These are phyloP conservation scores for Crotophaga sulcirostris DNA, from an alignment of 2,113 vertebrate species.

Conservation along the genomic window DNA sequence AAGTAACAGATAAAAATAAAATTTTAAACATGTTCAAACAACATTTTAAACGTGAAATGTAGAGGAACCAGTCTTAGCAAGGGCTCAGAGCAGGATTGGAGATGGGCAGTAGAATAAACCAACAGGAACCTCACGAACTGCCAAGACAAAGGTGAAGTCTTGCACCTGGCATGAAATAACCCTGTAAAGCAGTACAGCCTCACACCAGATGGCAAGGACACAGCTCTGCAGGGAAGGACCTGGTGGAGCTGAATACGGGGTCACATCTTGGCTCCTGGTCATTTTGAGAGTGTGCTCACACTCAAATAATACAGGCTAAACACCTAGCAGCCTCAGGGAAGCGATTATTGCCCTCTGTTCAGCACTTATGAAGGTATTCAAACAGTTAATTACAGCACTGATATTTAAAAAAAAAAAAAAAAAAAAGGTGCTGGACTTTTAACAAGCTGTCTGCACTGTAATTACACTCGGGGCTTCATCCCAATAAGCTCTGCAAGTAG, in stretches of 20 bases:
- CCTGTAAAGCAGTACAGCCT: neutral
- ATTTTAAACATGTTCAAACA: neutral
- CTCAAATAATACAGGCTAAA: neutral
- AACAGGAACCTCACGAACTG: neutral
- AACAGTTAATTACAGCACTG: neutral
- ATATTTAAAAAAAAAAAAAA: neutral
- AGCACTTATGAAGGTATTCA: neutral
- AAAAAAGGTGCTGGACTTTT: neutral
- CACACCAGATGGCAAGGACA: neutral
- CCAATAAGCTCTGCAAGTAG: neutral
- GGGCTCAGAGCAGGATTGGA: neutral
- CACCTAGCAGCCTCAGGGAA: neutral
- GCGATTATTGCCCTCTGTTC: neutral
- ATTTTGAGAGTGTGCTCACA: neutral
- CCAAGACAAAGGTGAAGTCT: neutral
- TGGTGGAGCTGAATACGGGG: neutral
- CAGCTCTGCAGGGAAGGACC: neutral
- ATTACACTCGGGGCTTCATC: constrained; percentile 21
- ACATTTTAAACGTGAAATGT: neutral
- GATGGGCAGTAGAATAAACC: neutral
- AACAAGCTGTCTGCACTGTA: neutral
- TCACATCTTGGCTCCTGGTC: neutral
- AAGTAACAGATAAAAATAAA: constrained; percentile 11
- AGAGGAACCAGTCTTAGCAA: neutral
- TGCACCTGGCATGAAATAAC: neutral